These are phyloP conservation scores for Temnothorax ravouxi DNA, from an alignment of 2,888 invertebrate genomes.

Conservation along the genomic window DNA sequence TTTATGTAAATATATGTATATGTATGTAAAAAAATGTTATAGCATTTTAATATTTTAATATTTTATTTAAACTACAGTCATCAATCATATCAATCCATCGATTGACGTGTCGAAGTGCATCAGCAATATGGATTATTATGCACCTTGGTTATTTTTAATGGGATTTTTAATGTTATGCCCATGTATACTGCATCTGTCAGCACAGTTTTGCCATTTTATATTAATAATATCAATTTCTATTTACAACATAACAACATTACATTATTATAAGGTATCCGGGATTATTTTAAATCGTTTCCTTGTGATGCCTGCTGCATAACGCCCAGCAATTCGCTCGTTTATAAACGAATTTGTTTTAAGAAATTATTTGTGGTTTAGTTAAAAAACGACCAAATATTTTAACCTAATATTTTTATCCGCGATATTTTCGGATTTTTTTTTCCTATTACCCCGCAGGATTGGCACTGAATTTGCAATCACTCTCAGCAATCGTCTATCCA, in stretches of 20 bases:
- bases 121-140: conserved; percentile 3
- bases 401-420: background rate
- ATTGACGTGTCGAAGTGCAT: background rate
- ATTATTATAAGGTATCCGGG: background rate
- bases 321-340: background rate
- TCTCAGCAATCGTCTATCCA: background rate
- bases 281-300: background rate
- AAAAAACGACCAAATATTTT: background rate
- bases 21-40: background rate
- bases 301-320: background rate
- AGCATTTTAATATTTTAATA: conserved; percentile 36
- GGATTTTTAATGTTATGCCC: background rate
- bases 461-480: background rate
- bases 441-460: background rate
- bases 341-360: background rate
- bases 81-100: conserved; percentile 21
- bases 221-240: conserved; percentile 10
- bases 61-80: conserved; percentile 34
- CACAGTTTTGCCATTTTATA: background rate
- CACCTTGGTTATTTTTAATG: background rate
- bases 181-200: background rate
- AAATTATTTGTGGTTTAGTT: background rate
- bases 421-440: background rate
- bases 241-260: background rate
- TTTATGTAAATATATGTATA: conserved; percentile 12